A percentile compares a stretch with the other conserved stretches of the same genome.
Conservation (phyloP, 30 jellyfish, hydroid and myxozoan species). For the Aurelia aurita complex sp. Pacific region DNA sequence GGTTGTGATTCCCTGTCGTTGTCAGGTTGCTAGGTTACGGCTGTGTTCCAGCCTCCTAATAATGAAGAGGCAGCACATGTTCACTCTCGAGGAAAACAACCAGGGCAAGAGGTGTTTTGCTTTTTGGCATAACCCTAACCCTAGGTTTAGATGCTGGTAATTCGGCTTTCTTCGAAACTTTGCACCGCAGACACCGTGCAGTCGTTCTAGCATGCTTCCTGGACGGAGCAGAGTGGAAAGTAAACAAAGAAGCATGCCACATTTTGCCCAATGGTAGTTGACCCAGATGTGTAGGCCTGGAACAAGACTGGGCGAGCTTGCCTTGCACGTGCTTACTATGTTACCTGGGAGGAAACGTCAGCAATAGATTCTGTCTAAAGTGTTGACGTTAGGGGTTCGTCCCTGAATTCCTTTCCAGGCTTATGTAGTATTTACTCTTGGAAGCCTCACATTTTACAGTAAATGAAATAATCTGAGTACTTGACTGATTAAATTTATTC, state of each 20-base stretch:
- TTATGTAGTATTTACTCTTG: too few species aligned
- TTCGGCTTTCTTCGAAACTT: neutral
- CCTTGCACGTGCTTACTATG: conserved; percentile 5
- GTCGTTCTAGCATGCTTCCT: conserved; percentile 13
- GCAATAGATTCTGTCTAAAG: neutral
- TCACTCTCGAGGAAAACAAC: too few species aligned
- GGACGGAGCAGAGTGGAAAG: neutral
- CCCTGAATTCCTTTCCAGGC: neutral
- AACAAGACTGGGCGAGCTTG: too few species aligned
- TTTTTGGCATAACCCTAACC: conserved; percentile 24
- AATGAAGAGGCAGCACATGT: too few species aligned
- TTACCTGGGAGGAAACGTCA: neutral
- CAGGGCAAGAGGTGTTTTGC: too few species aligned
- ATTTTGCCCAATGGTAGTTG: neutral
- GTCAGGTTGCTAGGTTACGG: too few species aligned
- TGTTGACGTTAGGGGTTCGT: conserved; percentile 25
- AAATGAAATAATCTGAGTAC: too few species aligned
- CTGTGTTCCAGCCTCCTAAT: too few species aligned
- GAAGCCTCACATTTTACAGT: too few species aligned
- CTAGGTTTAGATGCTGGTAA: neutral
- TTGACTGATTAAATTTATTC: too few species aligned
- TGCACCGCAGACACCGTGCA: conserved; percentile 15
- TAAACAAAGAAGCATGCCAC: conserved; percentile 9
- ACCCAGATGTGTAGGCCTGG: too few species aligned
- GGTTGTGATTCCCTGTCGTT: too few species aligned